A percentile compares a stretch with the other conserved stretches of the same genome.
phyloP scores from a whole-genome alignment of 2,113 vertebrate genomes.

The Pipra filicauda region DNA sequence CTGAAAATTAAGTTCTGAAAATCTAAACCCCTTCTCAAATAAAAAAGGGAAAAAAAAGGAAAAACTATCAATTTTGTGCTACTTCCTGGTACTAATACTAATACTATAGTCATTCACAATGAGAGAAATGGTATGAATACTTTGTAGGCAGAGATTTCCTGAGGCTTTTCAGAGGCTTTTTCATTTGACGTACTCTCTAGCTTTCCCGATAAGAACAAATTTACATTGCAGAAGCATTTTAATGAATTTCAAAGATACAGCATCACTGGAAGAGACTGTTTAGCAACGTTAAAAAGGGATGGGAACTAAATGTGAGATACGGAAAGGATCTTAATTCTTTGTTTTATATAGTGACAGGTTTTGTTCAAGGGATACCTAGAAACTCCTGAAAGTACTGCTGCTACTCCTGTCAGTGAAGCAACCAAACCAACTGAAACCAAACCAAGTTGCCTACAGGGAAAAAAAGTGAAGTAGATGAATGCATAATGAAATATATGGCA shows the following conservation, averaged over 20 bases:
- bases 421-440: neutral
- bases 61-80: neutral
- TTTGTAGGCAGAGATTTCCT: neutral
- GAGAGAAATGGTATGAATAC: neutral
- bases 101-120: neutral
- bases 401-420: neutral
- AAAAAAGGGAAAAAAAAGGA: neutral
- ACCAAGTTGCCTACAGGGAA: neutral
- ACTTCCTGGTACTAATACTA: neutral
- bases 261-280: neutral
- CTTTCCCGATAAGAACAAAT: neutral
- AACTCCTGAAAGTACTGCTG: neutral
- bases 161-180: neutral
- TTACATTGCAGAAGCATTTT: neutral
- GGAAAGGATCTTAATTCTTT: neutral
- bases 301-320: neutral
- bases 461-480: neutral
- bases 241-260: neutral
- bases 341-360: neutral
- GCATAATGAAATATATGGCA: neutral
- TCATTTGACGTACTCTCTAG: neutral
- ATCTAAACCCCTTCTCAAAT: neutral
- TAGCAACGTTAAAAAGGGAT: neutral
- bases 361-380: neutral
- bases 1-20: neutral